Conservation (phyloP, 2,888 invertebrate species). For the Dasypogon diadema region DNA sequence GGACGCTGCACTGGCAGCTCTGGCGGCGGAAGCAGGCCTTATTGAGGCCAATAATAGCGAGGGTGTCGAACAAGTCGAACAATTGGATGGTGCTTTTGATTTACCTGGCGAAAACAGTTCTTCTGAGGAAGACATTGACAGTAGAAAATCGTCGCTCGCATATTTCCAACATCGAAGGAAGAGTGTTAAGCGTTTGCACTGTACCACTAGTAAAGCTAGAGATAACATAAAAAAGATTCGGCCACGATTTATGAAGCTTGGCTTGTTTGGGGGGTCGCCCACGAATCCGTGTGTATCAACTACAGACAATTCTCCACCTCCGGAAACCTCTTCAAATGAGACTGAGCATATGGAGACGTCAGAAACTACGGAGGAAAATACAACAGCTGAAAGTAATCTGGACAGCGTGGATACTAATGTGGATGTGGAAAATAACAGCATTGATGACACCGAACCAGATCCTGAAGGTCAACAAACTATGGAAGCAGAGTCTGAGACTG, state of each 20-base stretch:
- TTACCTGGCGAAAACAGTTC: neutral
- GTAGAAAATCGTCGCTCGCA: neutral
- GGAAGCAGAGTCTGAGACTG: neutral
- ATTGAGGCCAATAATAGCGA: slow-evolving; percentile 62
- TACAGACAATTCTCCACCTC: neutral
- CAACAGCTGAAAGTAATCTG: slow-evolving; percentile 39
- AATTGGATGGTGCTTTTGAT: slow-evolving; percentile 63
- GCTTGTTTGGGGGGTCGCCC: slow-evolving; percentile 59
- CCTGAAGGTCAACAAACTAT: neutral
- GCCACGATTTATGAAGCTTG: slow-evolving; percentile 62
- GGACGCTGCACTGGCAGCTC: slow-evolving; percentile 74
- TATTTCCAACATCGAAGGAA: neutral
- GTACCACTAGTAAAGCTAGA: no score
- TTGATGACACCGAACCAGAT: neutral
- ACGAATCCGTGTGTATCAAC: slow-evolving; percentile 50
- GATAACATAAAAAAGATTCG: neutral
- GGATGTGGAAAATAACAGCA: slow-evolving; percentile 11
- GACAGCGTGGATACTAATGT: neutral
- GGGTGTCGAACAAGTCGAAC: slow-evolving; percentile 63
- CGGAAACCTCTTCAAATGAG: neutral
- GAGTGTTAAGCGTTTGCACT: slow-evolving; percentile 22
- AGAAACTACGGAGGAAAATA: slow-evolving; percentile 57
- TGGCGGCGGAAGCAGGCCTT: slow-evolving; percentile 75
- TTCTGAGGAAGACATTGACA: slow-evolving; percentile 4
- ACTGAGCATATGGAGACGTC: slow-evolving; percentile 51